Evolutionary conservation across 2,113 vertebrate species (phyloP).

Genomic region (Aleadryas rufinucha): DNA sequence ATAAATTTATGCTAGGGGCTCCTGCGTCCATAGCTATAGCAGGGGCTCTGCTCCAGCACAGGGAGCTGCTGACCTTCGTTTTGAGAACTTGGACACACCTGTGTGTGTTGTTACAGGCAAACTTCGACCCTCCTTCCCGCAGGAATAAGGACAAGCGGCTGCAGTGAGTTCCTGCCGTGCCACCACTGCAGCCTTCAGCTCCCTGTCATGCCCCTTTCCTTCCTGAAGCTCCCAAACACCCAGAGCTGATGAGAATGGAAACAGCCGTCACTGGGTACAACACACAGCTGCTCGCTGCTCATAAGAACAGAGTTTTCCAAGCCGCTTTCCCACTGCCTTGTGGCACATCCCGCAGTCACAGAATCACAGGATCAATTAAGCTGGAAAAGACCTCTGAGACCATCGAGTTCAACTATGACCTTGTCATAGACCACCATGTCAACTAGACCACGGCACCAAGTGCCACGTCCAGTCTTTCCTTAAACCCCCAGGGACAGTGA

Average conservation of each 20-base stretch:
- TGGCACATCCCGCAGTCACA: fast-evolving
- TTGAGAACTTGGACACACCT: fast-evolving
- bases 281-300: no score
- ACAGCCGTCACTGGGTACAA: no score
- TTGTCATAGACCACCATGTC: neutral
- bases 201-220: neutral
- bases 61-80: fast-evolving
- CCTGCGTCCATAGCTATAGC: fast-evolving
- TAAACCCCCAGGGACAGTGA: neutral
- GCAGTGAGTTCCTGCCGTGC: neutral
- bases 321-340: neutral
- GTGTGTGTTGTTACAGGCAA: fast-evolving
- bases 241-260: neutral
- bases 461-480: neutral
- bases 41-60: neutral
- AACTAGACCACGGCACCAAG: neutral
- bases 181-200: neutral
- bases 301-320: fast-evolving
- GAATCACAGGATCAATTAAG: no score
- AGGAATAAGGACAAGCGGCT: fast-evolving
- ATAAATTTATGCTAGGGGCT: fast-evolving
- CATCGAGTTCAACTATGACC: neutral
- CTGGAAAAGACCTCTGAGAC: neutral
- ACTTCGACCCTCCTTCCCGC: fast-evolving
- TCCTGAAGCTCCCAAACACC: neutral